phyloP scores from a whole-genome alignment of 2,113 vertebrate species.

The Columbina picui region DNA sequence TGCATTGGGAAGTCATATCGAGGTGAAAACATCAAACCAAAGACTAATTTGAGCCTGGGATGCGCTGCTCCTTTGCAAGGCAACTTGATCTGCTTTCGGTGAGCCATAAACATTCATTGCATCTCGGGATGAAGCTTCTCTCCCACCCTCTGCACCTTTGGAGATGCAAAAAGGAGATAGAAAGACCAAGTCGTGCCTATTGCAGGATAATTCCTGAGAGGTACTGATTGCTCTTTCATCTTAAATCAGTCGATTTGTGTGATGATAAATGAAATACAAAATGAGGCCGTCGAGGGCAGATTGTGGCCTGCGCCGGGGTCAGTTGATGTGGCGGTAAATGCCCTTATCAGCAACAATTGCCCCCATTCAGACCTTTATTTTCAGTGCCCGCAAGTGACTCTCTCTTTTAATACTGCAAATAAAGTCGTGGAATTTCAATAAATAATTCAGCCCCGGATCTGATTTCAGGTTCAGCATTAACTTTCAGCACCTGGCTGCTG shows the following conservation, averaged over 20 bases:
- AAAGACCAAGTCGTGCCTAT: neutral
- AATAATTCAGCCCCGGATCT: constrained; percentile 79
- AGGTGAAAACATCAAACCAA: neutral
- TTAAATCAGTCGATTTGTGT: neutral
- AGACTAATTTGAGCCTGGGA: neutral
- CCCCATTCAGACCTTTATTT: neutral
- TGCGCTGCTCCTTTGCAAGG: neutral
- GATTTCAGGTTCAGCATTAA: constrained; percentile 71
- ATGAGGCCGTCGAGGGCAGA: fast-evolving
- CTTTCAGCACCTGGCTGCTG: constrained; percentile 75
- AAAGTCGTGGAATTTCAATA: constrained; percentile 83
- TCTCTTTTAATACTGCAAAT: constrained; percentile 39
- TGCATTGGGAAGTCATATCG: neutral
- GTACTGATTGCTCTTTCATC: neutral
- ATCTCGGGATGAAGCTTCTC: neutral
- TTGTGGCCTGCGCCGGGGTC: neutral
- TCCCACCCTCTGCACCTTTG: neutral
- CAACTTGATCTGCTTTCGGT: neutral
- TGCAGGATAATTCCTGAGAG: neutral
- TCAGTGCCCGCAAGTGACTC: neutral
- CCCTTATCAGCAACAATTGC: neutral
- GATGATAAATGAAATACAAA: neutral
- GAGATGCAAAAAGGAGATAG: neutral
- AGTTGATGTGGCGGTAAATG: neutral
- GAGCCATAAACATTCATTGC: neutral